Conservation (phyloP, 2,888 invertebrate genomes). For the Anagyrus pseudococci region DNA sequence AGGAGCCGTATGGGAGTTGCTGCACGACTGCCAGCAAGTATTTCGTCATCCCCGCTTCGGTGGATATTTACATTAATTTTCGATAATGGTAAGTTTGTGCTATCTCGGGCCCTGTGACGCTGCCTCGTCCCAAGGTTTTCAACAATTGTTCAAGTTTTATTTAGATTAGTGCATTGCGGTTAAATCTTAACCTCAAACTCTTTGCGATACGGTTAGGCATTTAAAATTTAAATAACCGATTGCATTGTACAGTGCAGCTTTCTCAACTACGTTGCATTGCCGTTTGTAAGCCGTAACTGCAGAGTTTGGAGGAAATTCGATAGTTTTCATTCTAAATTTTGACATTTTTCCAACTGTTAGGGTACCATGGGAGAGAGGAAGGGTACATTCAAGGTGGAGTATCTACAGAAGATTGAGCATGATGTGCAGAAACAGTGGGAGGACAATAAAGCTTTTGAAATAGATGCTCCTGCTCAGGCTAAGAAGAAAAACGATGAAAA, state of each 20-base stretch:
- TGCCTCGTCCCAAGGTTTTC: too few relatives aligned
- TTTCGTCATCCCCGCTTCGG: not conserved
- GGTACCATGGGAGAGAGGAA: slow-evolving; percentile 70
- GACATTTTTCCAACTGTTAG: too few relatives aligned
- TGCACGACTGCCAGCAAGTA: too few relatives aligned
- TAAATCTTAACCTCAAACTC: not conserved
- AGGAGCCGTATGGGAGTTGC: too few relatives aligned
- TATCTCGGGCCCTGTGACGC: too few relatives aligned
- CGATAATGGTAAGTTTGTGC: not conserved
- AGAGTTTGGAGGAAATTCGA: too few relatives aligned
- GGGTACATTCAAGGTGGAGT: slow-evolving; percentile 95
- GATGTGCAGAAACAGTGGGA: slow-evolving; percentile 90
- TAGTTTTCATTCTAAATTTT: too few relatives aligned
- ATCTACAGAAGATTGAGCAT: slow-evolving; percentile 87
- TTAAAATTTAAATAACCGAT: too few relatives aligned
- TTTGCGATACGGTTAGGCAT: too few relatives aligned
- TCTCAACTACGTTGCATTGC: too few relatives aligned
- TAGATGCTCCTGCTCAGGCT: slow-evolving; percentile 75
- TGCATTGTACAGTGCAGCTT: too few relatives aligned
- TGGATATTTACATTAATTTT: not conserved
- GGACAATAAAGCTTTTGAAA: slow-evolving; percentile 78
- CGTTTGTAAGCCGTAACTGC: not conserved
- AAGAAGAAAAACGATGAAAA: slow-evolving; percentile 74
- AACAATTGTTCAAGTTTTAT: too few relatives aligned
- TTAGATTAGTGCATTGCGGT: not conserved